These are phyloP conservation scores for Rhegmatorhina hoffmannsi DNA, from an alignment of 2,113 vertebrate genomes.

Conservation along the genomic window DNA sequence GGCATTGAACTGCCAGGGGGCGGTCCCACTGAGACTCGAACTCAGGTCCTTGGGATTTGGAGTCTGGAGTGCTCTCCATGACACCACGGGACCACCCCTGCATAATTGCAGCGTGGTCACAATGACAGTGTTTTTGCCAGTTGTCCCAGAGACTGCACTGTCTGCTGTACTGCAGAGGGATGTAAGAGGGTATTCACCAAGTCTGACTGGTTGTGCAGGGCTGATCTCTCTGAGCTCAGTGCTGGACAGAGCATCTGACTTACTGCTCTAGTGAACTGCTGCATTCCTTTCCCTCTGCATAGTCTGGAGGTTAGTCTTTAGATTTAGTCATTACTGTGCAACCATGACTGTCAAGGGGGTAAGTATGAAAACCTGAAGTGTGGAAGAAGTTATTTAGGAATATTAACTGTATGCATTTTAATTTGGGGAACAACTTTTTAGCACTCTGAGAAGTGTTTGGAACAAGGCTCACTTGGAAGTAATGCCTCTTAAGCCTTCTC, in stretches of 20 bases:
- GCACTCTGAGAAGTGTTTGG: background rate
- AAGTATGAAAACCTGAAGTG: background rate
- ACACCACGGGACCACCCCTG: background rate
- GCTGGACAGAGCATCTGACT: background rate
- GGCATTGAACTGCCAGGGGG: no score
- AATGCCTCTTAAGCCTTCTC: background rate
- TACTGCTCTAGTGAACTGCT: background rate
- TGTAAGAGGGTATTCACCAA: background rate
- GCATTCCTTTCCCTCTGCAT: background rate
- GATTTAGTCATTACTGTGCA: background rate
- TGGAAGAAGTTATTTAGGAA: background rate
- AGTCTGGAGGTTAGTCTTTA: background rate
- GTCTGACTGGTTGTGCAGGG: background rate
- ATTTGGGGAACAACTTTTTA: background rate
- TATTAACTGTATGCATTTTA: background rate
- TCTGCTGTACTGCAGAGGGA: background rate
- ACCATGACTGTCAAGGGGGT: background rate
- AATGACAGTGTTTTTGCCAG: rapidly evolving
- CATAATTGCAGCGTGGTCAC: background rate
- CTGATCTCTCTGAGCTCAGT: background rate
- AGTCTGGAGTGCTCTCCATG: no score
- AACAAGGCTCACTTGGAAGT: background rate
- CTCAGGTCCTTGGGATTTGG: no score
- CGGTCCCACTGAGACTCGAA: no score
- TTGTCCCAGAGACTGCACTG: rapidly evolving